Evolutionary conservation across 2,888 invertebrate species (phyloP).

Genomic region (Eurytoma californica): DNA sequence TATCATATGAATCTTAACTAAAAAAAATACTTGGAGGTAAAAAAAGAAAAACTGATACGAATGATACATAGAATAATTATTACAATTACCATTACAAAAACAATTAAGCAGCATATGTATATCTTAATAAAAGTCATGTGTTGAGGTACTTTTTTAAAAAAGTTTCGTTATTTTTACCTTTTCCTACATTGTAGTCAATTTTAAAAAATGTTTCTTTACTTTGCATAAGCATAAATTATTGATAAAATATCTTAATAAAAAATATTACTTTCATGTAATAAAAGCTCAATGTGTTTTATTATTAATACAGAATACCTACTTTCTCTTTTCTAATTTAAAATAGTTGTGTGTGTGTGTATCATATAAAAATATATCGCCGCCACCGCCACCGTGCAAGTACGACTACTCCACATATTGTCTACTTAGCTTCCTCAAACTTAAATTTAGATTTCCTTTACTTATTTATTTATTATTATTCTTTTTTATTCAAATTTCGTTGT

Average conservation of each 20-base stretch:
- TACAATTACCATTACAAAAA: constrained; percentile 69
- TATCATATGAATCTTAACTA: constrained; percentile 64
- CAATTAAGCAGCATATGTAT: constrained; percentile 74
- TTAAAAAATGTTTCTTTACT: constrained; percentile 18
- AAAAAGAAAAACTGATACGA: constrained; percentile 65
- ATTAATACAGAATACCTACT: background rate
- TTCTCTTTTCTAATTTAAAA: background rate
- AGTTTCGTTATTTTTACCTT: constrained; percentile 62
- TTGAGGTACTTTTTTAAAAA: constrained; percentile 75
- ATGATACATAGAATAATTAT: constrained; percentile 72
- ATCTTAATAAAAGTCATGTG: constrained; percentile 75
- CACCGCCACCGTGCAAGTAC: no score
- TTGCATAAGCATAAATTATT: constrained; percentile 29
- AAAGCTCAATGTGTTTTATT: constrained; percentile 21
- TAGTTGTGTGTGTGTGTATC: background rate
- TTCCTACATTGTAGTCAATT: constrained; percentile 33
- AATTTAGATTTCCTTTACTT: no score
- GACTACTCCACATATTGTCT: no score
- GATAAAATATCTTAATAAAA: background rate
- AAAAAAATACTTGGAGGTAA: constrained; percentile 44
- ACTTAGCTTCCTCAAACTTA: no score
- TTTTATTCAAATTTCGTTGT: no score
- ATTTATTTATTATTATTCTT: no score
- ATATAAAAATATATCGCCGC: background rate
- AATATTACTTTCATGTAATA: constrained; percentile 34